Percentiles rank a stretch among this genome's conserved stretches.
These are phyloP conservation scores for Gymnocypris eckloni DNA, from an alignment of 2,797 vertebrate genomes.

Conservation along the genomic window DNA sequence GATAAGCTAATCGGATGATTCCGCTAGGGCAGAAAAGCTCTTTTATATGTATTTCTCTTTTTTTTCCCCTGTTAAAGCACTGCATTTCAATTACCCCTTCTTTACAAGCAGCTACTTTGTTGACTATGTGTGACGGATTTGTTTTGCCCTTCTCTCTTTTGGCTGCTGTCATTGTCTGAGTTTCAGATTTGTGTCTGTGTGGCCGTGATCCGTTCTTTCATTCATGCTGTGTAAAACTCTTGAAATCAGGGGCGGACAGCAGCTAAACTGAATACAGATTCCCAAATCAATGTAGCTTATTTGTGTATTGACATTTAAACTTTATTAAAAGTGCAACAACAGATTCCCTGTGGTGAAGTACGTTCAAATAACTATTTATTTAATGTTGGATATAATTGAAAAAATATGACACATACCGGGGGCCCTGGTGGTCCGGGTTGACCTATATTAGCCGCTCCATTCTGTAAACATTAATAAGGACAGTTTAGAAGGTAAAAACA, in stretches of 20 bases:
- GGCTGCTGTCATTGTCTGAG: constrained; percentile 16
- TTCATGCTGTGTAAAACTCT: background rate
- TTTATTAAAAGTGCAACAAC: constrained; percentile 22
- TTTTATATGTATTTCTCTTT: constrained; percentile 26
- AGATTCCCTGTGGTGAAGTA: constrained; percentile 9
- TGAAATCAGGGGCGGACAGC: constrained; percentile 1
- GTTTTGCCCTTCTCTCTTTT: constrained; percentile 22
- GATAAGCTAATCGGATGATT: constrained; percentile 76
- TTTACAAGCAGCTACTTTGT: constrained; percentile 61
- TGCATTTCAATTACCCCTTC: constrained; percentile 70
- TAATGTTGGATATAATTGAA: background rate
- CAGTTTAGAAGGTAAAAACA: constrained; percentile 3
- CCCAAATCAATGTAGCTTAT: background rate
- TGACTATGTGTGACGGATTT: constrained; percentile 12
- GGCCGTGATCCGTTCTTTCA: constrained; percentile 14
- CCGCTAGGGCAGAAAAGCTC: constrained; percentile 53
- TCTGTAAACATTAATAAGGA: constrained; percentile 75
- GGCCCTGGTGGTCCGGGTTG: constrained; percentile 90
- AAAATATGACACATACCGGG: constrained; percentile 76
- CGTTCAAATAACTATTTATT: background rate
- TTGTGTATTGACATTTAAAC: constrained; percentile 32
- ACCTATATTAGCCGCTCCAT: constrained; percentile 80
- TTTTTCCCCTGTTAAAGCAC: constrained; percentile 41
- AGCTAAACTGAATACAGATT: constrained; percentile 28
- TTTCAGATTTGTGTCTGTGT: constrained; percentile 7